Evolutionary conservation across 2,113 vertebrate species (phyloP).

Genomic region (Oplegnathus fasciatus): DNA sequence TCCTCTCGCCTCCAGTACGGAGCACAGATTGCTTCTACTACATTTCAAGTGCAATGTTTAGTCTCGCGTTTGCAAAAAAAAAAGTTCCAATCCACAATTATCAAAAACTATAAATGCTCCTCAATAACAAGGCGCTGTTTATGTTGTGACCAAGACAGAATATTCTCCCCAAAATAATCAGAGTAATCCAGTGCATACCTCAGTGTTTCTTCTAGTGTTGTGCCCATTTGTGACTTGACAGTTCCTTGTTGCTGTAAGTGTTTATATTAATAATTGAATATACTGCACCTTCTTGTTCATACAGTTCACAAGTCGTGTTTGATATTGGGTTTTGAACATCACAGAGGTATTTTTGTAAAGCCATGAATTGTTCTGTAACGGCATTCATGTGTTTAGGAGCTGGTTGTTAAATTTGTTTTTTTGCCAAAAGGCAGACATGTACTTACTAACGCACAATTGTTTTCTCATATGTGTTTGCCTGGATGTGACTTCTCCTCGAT

Average conservation of each 20-base stretch:
- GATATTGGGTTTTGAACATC: conserved; percentile 59
- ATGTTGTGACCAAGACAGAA: conserved; percentile 46
- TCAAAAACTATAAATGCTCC: conserved; percentile 18
- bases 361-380: conserved; percentile 55
- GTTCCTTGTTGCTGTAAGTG: conserved; percentile 60
- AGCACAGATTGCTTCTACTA: conserved; percentile 47
- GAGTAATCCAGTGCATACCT: conserved; percentile 62
- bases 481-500: conserved; percentile 26
- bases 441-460: conserved; percentile 20
- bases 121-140: conserved; percentile 18
- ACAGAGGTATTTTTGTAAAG: conserved; percentile 76
- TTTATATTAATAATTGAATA: conserved; percentile 62
- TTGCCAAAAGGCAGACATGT: conserved; percentile 34
- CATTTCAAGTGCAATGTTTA: conserved; percentile 63
- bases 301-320: conserved; percentile 53
- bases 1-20: background rate
- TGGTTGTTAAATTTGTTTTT: conserved; percentile 17
- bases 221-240: conserved; percentile 72
- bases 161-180: conserved; percentile 18
- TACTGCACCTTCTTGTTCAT: conserved; percentile 57
- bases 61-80: conserved; percentile 46
- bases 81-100: background rate
- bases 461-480: conserved; percentile 31
- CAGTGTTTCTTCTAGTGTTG: conserved; percentile 71
- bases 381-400: conserved; percentile 60